A percentile compares a stretch with the other conserved stretches of the same genome.
Conservation (phyloP, 2,888 invertebrate genomes). For the Salpingus planirostris region DNA sequence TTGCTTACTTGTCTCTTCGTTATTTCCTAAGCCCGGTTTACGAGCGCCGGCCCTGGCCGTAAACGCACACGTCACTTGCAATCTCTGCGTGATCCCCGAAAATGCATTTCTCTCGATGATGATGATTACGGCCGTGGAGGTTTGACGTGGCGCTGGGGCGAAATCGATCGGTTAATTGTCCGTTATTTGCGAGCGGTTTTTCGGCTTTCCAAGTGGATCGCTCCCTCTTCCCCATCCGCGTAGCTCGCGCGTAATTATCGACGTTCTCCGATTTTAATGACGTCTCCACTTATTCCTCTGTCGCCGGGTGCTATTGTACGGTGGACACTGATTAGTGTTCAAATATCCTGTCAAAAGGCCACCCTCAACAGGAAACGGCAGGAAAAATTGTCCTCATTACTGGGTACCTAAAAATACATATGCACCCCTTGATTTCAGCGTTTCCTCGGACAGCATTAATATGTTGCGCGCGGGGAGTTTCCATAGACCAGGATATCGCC, state of each 20-base stretch:
- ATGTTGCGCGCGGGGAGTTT: conserved; percentile 33
- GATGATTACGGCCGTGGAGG: no score
- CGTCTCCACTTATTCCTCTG: conserved; percentile 12
- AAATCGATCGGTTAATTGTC: no score
- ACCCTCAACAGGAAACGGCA: conserved; percentile 34
- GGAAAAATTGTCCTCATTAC: conserved; percentile 38
- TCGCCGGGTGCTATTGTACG: conserved; percentile 14
- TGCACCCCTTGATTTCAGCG: conserved; percentile 40
- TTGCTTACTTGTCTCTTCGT: conserved; percentile 23
- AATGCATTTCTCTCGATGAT: no score
- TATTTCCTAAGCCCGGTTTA: background rate
- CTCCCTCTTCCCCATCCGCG: no score
- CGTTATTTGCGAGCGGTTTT: no score
- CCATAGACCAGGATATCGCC: conserved; percentile 35
- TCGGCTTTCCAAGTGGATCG: no score
- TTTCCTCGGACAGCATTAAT: conserved; percentile 39
- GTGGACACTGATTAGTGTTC: conserved; percentile 38
- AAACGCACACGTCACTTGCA: no score
- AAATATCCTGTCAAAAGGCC: conserved; percentile 37
- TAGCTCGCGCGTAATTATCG: conserved; percentile 9
- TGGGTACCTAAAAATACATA: conserved; percentile 35
- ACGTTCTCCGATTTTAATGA: conserved; percentile 13
- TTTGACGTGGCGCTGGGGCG: no score
- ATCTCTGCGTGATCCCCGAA: no score
- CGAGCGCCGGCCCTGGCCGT: background rate